A percentile compares a stretch with the other conserved stretches of the same genome.
phyloP scores from a whole-genome alignment of 2,113 vertebrate genomes.

The Coturnix japonica region DNA sequence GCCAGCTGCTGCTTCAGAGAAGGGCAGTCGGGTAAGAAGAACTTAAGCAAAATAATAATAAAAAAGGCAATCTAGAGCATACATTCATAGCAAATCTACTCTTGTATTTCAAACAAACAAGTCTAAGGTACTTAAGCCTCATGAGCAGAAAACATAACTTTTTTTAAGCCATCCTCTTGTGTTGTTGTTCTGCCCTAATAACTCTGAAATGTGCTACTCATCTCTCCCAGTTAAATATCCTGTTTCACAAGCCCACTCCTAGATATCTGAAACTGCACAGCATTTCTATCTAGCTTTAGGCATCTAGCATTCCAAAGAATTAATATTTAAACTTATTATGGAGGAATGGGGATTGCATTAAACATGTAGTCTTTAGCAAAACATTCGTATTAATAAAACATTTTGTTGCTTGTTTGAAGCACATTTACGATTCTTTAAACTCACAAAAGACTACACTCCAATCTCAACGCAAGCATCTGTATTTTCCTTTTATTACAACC shows the following conservation, averaged over 20 bases:
- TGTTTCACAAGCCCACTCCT: conserved; percentile 81
- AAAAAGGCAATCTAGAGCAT: conserved; percentile 57
- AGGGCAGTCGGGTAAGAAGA: not conserved
- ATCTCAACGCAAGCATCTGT: conserved; percentile 55
- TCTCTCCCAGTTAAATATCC: conserved; percentile 80
- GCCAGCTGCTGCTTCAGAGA: conserved; percentile 72
- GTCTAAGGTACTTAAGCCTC: conserved; percentile 68
- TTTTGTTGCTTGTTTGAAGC: conserved; percentile 64
- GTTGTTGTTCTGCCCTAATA: conserved; percentile 72
- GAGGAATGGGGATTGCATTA: conserved; percentile 78
- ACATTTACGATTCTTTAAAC: conserved; percentile 66
- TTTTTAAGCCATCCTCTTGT: conserved; percentile 62
- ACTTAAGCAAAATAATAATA: conserved; percentile 66
- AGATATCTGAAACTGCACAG: conserved; percentile 80
- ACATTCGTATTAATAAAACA: conserved; percentile 71
- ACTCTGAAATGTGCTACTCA: conserved; percentile 78
- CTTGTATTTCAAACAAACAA: conserved; percentile 47
- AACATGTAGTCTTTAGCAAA: conserved; percentile 78
- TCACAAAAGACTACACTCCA: conserved; percentile 48
- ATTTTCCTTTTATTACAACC: conserved; percentile 58
- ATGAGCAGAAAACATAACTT: conserved; percentile 68
- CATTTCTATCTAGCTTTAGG: conserved; percentile 81
- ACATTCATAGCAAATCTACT: conserved; percentile 14
- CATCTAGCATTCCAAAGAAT: conserved; percentile 85
- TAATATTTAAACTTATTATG: conserved; percentile 86